Evolutionary conservation across 2,888 invertebrate species (phyloP), one percentile per base, ranked within the genome.

Genomic region (Neoascia interrupta): DNA sequence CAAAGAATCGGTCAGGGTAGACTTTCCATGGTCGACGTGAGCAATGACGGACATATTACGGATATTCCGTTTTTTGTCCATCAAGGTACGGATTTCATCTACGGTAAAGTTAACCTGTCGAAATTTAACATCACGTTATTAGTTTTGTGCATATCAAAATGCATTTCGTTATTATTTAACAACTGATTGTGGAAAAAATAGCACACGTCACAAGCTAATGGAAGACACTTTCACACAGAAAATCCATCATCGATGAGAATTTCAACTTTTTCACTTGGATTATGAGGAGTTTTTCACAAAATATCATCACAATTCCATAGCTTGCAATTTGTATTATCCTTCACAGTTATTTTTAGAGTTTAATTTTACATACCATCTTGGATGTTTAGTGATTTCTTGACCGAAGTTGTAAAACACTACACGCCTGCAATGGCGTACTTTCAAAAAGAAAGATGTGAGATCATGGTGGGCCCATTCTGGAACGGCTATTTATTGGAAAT

Each of bases 11-110:
- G 99, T 99, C 88, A 99, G 90, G 70, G 99, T 99, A 83, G 99
- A 99, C 91, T 99, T 99, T 88, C 99, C 99, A 90, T 99, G 99
- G 92, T 99, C 99, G 84, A 99, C 99, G 91, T 99, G 99, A 86
- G 99, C 99, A 89, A 99, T 99, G 91, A 99, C 99, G 89, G 99
- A 99, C 99, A 99, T 99, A 92, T 99, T 99, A 89, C 99, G 95
- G 92, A 99, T 99, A 90, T 99, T 99, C 92, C 92, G 93, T 93
- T 99, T 99, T 91, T 97, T 97, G 96, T 99, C 99, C 99, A 99
- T 99, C 95, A 99, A 97, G 89, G 88, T 92, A 91, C 99, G 96
- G 92, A 99, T 99, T 92, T 99, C 98, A 92, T 99, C 99, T 91
- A 99, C 97, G 84, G 99, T 99, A 91, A 99, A 99, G 94, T 99